Evolutionary conservation across 2,797 vertebrate genomes (phyloP), one percentile per base, ranked within the genome.

Genomic region (Dipus sagitta): DNA sequence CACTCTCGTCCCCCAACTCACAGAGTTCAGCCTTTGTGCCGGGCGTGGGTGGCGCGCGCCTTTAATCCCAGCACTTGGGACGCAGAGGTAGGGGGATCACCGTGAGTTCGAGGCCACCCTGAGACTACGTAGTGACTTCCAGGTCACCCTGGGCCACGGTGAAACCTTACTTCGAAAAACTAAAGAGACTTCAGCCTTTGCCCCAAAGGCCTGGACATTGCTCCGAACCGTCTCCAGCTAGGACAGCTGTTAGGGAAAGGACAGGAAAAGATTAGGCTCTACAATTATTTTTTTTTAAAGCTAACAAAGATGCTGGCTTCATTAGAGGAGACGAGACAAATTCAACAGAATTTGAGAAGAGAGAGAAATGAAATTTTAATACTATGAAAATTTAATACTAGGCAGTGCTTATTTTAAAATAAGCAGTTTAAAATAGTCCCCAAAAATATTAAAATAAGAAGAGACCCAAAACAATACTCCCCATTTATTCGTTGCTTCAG

Each of bases 351-450:
- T 42, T 77, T 76, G 83, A 94, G 34, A 83, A 81, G 42, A 3
- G 54, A 86, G 71, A 92, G 24, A 64, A 71, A 64, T n/a, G 28
- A 42, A 87, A 38, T 38, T 38, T 38, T 38, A 38, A 38, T 81
- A 65, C 52, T 70, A 9, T n/a, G n/a, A n/a, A n/a, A n/a, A n/a
- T n/a, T 64, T 79, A 54, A 62, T 81, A 65, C 52, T 70, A 9
- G 52, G 47, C 14, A 26, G 24, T n/a, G 12, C 47, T 64, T 38
- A 28, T 90, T 91, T 93, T 64, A 76, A 78, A 94, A 86, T 82
- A 77, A 92, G 18, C n/a, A 14, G 1, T 67, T 58, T 75, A 47
- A 58, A 88, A 52, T 32, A 65, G 47, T 68, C n/a, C 47, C 71
- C 78, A 8, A 28, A 28, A 28, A 17, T 30, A 38, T 38, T 38